Base-by-base conservation (phyloP, 2,888 invertebrate genomes). In the Drosophila planitibia region DNA sequence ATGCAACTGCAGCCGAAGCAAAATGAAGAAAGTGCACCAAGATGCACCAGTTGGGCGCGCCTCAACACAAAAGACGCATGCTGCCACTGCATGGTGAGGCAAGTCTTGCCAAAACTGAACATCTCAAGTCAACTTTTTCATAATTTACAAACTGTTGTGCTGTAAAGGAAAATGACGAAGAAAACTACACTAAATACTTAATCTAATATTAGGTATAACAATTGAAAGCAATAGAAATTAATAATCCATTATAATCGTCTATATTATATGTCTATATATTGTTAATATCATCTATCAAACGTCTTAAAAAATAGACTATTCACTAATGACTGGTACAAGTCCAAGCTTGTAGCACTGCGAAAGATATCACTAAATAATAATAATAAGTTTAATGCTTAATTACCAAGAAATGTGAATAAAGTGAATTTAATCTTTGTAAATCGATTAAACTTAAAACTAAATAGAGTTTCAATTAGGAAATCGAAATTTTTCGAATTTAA, bases 1-100 rank as follows among this genome's bases (percentile, higher is more conserved):
- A 90, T 83, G 83, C 83, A 88, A 83, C 76, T 83, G 79, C 81
- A 87, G 68, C 83, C 66, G 63, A 81, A 73, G 69, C 28, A 61
- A 81, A 80, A 74, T 74, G 64, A 71, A 70, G 16, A 9, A 57
- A 59, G 30, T 30, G 60, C 67, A 68, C 5, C 35, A 35, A 55
- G 63, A 52, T 30, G 60, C 67, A 74, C 9, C 32, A 58, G 49
- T 63, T 53, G 57, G 47, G 49, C 39, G 30, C 22, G 53, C 30
- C 63, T 35, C 54, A 59, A 25, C 51, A 70, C 70, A 74, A 70
- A 70, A 63, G 69, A 74, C 57, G 61, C 41, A 19, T 30, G 2
- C 61, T 22, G 72, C 41, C 53, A 6, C n/a, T 14, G 61, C 54
- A 65, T 63, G 79, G 74, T 79, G 70, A 41, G 14, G 25, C 64